phyloP scores from a whole-genome alignment of 2,888 invertebrate species.

The Bombylius major region DNA sequence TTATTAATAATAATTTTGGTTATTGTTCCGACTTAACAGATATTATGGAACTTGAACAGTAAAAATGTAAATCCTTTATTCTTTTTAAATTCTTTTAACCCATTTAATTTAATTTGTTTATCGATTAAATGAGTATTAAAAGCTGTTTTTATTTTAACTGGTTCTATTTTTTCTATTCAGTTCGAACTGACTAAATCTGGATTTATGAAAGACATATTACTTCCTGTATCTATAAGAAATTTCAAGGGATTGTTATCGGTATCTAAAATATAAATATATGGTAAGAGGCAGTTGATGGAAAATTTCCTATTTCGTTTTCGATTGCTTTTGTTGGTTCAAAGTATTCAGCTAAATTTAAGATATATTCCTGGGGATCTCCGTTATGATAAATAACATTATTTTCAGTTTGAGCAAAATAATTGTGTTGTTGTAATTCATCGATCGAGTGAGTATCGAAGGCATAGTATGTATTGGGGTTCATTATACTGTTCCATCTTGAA shows the following conservation, averaged over 20 bases:
- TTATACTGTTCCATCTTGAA: not conserved
- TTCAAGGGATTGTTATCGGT: not conserved
- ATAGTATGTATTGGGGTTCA: not conserved
- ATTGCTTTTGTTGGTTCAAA: not conserved
- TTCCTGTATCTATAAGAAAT: conserved; percentile 3
- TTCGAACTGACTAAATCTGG: not conserved
- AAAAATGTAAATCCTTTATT: conserved; percentile 5
- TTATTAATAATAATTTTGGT: too few relatives aligned
- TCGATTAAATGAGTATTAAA: too few relatives aligned
- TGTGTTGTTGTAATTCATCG: not conserved
- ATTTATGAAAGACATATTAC: conserved; percentile 2
- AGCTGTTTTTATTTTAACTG: too few relatives aligned
- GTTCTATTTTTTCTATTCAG: too few relatives aligned
- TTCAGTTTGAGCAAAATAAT: too few relatives aligned
- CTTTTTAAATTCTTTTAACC: conserved; percentile 9
- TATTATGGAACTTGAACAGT: conserved; percentile 13
- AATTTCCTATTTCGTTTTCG: conserved; percentile 1
- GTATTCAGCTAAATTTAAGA: not conserved
- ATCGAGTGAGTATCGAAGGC: not conserved
- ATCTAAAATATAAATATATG: conserved; percentile 1
- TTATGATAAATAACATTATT: not conserved
- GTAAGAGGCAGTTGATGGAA: conserved; percentile 3
- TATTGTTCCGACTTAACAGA: too few relatives aligned
- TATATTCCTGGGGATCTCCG: not conserved
- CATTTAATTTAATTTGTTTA: not conserved